Conservation (phyloP, 2,797 vertebrate species). For the Enteromius treurensis region DNA sequence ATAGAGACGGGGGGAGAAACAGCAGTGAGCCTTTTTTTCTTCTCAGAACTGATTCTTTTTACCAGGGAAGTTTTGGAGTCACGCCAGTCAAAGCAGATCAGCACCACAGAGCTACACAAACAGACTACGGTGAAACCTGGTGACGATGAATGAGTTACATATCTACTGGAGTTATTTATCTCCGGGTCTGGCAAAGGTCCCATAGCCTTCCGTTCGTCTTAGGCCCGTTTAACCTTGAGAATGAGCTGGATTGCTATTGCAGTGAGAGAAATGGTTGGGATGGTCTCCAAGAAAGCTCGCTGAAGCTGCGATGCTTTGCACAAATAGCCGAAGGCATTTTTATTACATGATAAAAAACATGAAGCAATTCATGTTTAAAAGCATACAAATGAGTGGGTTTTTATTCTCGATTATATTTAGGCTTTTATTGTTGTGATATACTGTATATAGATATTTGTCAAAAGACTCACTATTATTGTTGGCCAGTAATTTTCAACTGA, state of each 20-base stretch:
- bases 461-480: neutral
- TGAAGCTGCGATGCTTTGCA: constrained; percentile 8
- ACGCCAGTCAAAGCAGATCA: constrained; percentile 64
- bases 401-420: neutral
- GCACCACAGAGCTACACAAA: constrained; percentile 62
- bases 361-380: constrained; percentile 4
- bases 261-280: constrained; percentile 44
- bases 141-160: constrained; percentile 78
- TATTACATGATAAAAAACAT: constrained; percentile 25
- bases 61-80: constrained; percentile 55
- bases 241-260: constrained; percentile 61
- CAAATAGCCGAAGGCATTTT: constrained; percentile 35
- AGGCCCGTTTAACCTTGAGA: constrained; percentile 79
- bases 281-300: constrained; percentile 30
- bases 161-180: constrained; percentile 75
- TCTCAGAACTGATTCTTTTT: constrained; percentile 52
- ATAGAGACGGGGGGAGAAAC: constrained; percentile 34
- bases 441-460: neutral
- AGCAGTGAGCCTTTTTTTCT: constrained; percentile 36
- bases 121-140: constrained; percentile 65
- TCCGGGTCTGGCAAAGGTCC: constrained; percentile 69
- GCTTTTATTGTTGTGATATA: neutral
- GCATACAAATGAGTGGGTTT: neutral
- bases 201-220: constrained; percentile 67
- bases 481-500: neutral